Evolutionary conservation across 2,888 invertebrate genomes (phyloP), one percentile per base, ranked within the genome.

Genomic region (Sussaba pulchella): DNA sequence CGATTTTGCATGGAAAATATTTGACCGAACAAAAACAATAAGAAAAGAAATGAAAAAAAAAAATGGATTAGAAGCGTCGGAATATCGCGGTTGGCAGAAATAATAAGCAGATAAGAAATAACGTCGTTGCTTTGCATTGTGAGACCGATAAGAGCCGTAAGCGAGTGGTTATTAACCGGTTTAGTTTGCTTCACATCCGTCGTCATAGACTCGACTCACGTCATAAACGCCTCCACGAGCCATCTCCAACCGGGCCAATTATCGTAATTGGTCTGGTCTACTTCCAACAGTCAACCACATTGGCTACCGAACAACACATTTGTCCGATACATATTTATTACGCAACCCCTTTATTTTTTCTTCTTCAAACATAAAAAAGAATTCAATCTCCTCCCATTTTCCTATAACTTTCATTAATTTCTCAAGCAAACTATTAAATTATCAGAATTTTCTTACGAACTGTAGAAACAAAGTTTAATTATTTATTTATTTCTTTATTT

Each of bases 211-310:
- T 78, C 76, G 61, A 39, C 45, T 52, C n/a, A n/a, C 19, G 31
- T 61, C 69, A 71, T 81, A 52, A 45, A 24, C n/a, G n/a, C n/a
- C 57, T 31, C 24, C 43, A 17, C 36, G 71, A 70, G 71, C 54
- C 54, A 76, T 81, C 67, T 59, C 71, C 72, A 61, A 54, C 59
- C 73, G 63, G 59, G 50, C n/a, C 54, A 79, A 83, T 84, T 84
- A 84, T 78, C 78, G 78, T 78, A 82, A 84, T 82, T 83, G 73
- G 63, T 61, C 78, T 75, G 82, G 81, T 78, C 83, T 82, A 84
- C 82, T 83, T 83, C 57, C 59, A 47, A 69, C 77, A 78, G 54
- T 81, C 76, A 45, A 78, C 67, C 66, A 78, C 75, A 75, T 63
- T 41, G 47, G 69, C 41, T 61, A 17, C 67, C 31, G 43, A 19